Conservation (phyloP, 2,113 vertebrate species). For the Eulemur rufifrons region DNA sequence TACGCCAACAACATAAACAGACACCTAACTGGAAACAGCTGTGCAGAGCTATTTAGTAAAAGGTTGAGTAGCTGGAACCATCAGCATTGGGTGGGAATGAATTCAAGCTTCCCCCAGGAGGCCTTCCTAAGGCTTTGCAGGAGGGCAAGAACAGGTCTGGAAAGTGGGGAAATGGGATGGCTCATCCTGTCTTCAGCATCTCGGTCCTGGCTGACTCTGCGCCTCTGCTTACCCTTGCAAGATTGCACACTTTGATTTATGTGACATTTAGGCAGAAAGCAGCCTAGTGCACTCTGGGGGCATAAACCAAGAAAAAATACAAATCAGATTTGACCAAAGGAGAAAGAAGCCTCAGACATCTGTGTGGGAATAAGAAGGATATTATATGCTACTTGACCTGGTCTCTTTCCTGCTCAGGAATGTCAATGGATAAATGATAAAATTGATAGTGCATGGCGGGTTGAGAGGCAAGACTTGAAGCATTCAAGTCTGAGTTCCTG, state of each 20-base stretch:
- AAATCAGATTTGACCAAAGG: slow-evolving; percentile 64
- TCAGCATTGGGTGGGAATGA: slow-evolving; percentile 43
- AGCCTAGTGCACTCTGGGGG: slow-evolving; percentile 19
- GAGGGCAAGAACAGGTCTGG: slow-evolving; percentile 48
- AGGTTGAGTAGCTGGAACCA: slow-evolving; percentile 47
- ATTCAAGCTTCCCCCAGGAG: slow-evolving; percentile 45
- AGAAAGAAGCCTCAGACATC: slow-evolving; percentile 55
- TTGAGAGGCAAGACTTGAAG: neutral
- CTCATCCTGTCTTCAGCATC: neutral
- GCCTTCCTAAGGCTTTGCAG: slow-evolving; percentile 58
- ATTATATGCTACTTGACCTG: slow-evolving; percentile 9
- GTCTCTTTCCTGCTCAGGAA: slow-evolving; percentile 47
- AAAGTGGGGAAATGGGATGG: slow-evolving; percentile 38
- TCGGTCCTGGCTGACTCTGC: slow-evolving; percentile 13
- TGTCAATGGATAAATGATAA: slow-evolving; percentile 25
- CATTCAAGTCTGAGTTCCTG: slow-evolving; percentile 5
- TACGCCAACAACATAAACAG: slow-evolving; percentile 32
- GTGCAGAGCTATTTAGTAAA: slow-evolving; percentile 36
- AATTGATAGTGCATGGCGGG: slow-evolving; percentile 39
- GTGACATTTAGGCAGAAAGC: slow-evolving; percentile 52
- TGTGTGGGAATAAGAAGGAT: slow-evolving; percentile 60
- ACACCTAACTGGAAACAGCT: slow-evolving; percentile 70
- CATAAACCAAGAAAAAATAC: slow-evolving; percentile 59
- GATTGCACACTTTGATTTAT: slow-evolving; percentile 66
- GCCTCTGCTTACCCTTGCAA: slow-evolving; percentile 28